Conservation (phyloP, 2,113 vertebrate genomes). For the Danio rerio region GRCz12tu NC_133177.1:47584501-47585000, state of each 20-base stretch:
- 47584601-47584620: not conserved
- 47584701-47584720: not conserved
- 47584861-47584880: not conserved
- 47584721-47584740: not conserved
- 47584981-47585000: not conserved
- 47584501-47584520: too few relatives aligned
- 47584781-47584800: not conserved
- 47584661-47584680: not conserved
- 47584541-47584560: not conserved
- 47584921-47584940: not conserved
- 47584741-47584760: not conserved
- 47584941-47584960: not conserved
- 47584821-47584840: conserved; percentile 9
- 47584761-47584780: not conserved
- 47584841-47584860: not conserved
- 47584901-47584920: not conserved
- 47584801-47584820: not conserved
- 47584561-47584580: not conserved
- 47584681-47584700: not conserved
- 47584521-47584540: not conserved
- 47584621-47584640: not conserved
- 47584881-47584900: not conserved
- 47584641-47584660: not conserved
- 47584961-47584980: not conserved
- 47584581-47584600: not conserved